Conservation (phyloP, 2,797 vertebrate species). For the Nyctalus aviator region DNA sequence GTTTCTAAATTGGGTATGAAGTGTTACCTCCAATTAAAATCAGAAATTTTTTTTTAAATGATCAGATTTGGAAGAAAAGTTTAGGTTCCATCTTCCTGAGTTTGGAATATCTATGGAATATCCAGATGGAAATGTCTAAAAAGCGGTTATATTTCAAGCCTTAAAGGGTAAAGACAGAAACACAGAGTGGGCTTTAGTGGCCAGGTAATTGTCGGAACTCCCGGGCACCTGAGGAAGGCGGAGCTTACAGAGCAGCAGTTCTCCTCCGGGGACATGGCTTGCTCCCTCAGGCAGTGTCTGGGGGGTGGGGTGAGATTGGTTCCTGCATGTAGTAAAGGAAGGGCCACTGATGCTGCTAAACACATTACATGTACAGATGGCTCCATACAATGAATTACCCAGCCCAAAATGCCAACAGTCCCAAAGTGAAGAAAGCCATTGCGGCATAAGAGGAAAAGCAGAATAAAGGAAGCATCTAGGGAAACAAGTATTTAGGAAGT, state of each 20-base stretch:
- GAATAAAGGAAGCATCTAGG: background rate
- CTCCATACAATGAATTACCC: background rate
- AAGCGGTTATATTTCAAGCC: background rate
- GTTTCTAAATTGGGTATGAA: background rate
- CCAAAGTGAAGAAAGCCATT: background rate
- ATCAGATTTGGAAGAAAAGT: background rate
- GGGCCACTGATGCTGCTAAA: background rate
- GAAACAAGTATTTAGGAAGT: background rate
- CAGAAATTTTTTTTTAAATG: background rate
- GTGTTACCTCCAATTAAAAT: background rate
- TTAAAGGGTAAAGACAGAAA: constrained; percentile 34
- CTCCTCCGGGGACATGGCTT: background rate
- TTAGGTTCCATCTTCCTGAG: background rate
- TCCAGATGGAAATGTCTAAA: background rate
- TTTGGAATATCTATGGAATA: background rate
- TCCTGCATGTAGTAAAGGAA: background rate
- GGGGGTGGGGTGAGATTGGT: background rate
- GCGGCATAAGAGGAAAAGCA: background rate
- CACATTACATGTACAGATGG: background rate
- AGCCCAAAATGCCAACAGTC: too few species aligned
- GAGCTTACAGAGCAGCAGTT: background rate
- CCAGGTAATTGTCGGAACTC: background rate
- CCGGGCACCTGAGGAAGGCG: background rate
- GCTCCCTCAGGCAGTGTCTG: background rate
- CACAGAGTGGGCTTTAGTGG: background rate